Evolutionary conservation across 2,888 invertebrate species (phyloP).

Genomic region (Chamaedrilus cognettii): DNA sequence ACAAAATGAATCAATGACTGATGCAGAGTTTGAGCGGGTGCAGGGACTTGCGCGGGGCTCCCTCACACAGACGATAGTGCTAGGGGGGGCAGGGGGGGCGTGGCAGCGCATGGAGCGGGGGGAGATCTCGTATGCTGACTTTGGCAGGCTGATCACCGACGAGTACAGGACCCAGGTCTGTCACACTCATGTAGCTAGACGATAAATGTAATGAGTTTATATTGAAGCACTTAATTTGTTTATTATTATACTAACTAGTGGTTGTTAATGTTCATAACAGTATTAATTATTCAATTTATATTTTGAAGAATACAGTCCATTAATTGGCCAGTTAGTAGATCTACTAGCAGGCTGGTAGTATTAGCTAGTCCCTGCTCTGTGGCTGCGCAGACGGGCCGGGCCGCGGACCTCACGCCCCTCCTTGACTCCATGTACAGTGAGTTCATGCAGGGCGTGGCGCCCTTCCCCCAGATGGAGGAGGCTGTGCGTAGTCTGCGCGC

Average conservation of each 20-base stretch:
- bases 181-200: too few relatives aligned
- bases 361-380: too few relatives aligned
- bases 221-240: too few relatives aligned
- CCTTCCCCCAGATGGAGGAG: conserved; percentile 49
- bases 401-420: conserved; percentile 22
- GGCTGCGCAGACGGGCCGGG: conserved; percentile 29
- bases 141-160: conserved; percentile 39
- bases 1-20: too few relatives aligned
- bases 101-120: conserved; percentile 58
- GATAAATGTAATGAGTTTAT: too few relatives aligned
- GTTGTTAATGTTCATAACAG: too few relatives aligned
- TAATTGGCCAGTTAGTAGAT: too few relatives aligned
- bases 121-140: conserved; percentile 52
- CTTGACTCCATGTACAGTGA: background rate
- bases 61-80: conserved; percentile 48
- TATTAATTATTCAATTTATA: too few relatives aligned
- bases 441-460: background rate
- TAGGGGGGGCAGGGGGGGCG: conserved; percentile 44
- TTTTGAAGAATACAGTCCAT: too few relatives aligned
- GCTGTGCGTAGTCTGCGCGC: conserved; percentile 53
- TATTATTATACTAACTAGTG: too few relatives aligned
- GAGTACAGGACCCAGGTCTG: too few relatives aligned
- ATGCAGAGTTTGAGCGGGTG: conserved; percentile 21
- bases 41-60: conserved; percentile 45
- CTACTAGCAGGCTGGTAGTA: too few relatives aligned